Base-by-base conservation (phyloP, 2,888 invertebrate species). In the Spisula subtruncata region DNA sequence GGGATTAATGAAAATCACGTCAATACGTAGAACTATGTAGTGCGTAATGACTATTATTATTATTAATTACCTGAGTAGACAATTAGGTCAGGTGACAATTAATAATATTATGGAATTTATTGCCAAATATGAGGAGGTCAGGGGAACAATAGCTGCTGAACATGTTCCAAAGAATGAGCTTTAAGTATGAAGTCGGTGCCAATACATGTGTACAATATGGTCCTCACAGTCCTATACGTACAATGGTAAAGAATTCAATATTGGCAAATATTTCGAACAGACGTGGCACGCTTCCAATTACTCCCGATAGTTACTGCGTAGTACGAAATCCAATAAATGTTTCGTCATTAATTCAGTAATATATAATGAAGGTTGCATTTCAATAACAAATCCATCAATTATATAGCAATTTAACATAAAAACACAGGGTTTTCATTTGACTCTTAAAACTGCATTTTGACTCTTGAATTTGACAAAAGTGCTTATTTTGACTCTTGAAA, bases 21-120 rank as follows among this genome's bases (percentile, higher is more conserved):
- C 41, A 41, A 5, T 41, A 41, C 41, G 8, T 5, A 41, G 4
- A 41, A 41, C 41, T 5, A 41, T 41, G 41, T 8, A 8, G 41
- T 41, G 41, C 41, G 41, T 41, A 41, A 41, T 41, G 41, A 41
- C 41, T 41, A 41, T 41, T n/a, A n/a, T n/a, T n/a, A n/a, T n/a
- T 18, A 16, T 56, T 56, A 60, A 60, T 60, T 60, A 60, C 60
- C 20, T 66, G n/a, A n/a, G n/a, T 16, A 25, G 60, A 66, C 25
- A 66, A 66, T 66, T 66, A 25, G 60, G 25, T 2, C 60, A 66
- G 25, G 60, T 66, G 35, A 32, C 29, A 18, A 35, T 18, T 20
- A 75, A 75, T 75, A 75, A 75, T 75, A 75, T 75, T 75, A 35
- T 75, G 75, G 16, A 75, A 75, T 75, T 32, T 32, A 2, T 75